Evolutionary conservation across 2,113 vertebrate species (phyloP).

Genomic region (Tachuris rubrigastra): DNA sequence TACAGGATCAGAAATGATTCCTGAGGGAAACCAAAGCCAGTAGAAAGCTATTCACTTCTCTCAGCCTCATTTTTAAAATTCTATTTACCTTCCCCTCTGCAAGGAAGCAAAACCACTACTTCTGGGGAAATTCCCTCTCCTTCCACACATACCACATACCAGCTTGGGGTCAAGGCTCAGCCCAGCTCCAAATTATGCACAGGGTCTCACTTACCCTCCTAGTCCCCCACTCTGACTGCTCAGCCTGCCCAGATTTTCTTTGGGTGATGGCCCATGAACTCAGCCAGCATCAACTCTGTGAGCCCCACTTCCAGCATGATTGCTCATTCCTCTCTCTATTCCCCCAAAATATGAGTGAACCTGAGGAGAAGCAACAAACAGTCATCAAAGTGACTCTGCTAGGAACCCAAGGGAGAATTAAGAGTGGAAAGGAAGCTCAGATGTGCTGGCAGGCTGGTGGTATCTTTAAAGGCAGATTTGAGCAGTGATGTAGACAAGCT

Average conservation of each 20-base stretch:
- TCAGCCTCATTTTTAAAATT: slow-evolving; percentile 5
- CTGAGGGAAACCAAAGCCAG: background rate
- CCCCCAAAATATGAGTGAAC: background rate
- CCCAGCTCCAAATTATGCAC: background rate
- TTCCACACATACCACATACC: background rate
- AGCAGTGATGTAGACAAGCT: background rate
- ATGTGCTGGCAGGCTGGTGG: background rate
- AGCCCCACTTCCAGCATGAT: background rate
- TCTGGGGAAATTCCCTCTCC: background rate
- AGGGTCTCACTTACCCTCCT: background rate
- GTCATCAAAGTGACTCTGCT: background rate
- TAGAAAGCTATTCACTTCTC: background rate
- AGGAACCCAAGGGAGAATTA: background rate
- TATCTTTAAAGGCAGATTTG: background rate
- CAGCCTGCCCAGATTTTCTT: background rate
- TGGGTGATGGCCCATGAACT: accelerated
- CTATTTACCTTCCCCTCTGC: background rate
- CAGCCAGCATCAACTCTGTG: background rate
- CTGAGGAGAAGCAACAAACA: background rate
- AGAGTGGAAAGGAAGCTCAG: background rate
- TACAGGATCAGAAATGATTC: slow-evolving; percentile 12
- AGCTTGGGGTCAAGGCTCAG: background rate
- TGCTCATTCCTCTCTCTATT: background rate
- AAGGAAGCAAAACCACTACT: background rate
- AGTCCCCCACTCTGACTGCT: background rate